Base-by-base conservation (phyloP, 2,797 vertebrate genomes). In the Potorous gilbertii region DNA sequence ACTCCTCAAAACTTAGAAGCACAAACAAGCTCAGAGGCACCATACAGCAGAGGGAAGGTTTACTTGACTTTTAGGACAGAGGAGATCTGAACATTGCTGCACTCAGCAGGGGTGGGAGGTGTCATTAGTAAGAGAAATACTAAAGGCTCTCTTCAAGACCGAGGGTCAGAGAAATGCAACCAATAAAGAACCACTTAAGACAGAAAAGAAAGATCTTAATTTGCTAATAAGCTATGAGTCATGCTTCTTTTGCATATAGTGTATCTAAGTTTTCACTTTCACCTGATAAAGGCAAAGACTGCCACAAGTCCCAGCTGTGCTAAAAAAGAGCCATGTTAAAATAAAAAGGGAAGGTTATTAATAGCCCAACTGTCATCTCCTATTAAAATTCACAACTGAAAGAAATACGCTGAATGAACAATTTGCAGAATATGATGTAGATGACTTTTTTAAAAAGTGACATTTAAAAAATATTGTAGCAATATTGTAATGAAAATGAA, bases 101-200 rank as follows among this genome's bases (percentile, higher is more conserved):
- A 81, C 1, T 81, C n/a, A 21, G 18, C 0, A 2, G 6, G 3
- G 1, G 27, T 57, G 27, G 27, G 31, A 16, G 16, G 1, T n/a
- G 16, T 74, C 6, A n/a, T n/a, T n/a, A n/a, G n/a, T n/a, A 74
- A 40, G 1, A 40, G 6, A 40, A 29, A 6, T 40, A 81, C 29
- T 81, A 31, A 46, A 81, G 34, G 21, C n/a, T 74, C 12, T 46
- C 74, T 81, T 3, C 24, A 46, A 87, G n/a, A 81, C 16, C 40
- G 6, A 81, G 10, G 66, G n/a, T 46, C 40, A 46, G 34, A 74
- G n/a, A 46, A 24, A 81, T 81, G 11, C n/a, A 40, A 21, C 66
- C 18, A 74, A 74, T 40, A 74, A 34, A n/a, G 31, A 66, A 74
- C 46, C 66, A 46, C 6, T 24, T 2, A 81, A 81, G 40, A 11